A percentile compares a stretch with the other conserved stretches of the same genome.
phyloP scores from a whole-genome alignment of 2,113 vertebrate species.

The Alces alces region DNA sequence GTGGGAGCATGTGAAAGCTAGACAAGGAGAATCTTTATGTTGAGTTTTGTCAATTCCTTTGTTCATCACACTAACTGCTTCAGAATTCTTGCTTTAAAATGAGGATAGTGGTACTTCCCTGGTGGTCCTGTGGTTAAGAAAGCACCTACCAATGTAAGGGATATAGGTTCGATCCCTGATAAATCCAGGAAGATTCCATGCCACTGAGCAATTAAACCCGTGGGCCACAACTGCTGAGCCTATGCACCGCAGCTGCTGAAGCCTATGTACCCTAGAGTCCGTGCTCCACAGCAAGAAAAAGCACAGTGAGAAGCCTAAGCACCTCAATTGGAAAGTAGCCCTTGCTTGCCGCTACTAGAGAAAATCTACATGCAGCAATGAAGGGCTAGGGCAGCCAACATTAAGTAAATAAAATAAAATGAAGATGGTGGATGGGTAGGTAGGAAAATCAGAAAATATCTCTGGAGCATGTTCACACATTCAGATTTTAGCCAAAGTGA shows the following conservation, averaged over 20 bases:
- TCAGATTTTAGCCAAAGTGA: background rate
- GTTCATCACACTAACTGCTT: background rate
- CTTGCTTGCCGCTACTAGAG: background rate
- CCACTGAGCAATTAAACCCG: background rate
- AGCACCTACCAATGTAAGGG: background rate
- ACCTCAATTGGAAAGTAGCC: background rate
- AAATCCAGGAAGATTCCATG: background rate
- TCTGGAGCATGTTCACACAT: background rate
- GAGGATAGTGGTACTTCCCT: background rate
- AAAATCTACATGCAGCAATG: accelerated
- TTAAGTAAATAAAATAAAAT: background rate
- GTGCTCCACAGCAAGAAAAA: background rate
- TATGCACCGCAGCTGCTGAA: background rate
- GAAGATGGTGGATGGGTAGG: background rate
- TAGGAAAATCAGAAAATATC: background rate
- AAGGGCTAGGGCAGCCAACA: background rate
- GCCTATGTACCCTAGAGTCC: accelerated
- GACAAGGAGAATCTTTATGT: background rate
- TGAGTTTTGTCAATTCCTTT: background rate
- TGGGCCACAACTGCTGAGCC: background rate
- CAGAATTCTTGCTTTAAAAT: background rate
- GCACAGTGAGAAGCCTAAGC: background rate
- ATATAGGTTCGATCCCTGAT: background rate
- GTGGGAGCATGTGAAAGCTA: background rate
- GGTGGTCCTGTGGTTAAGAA: background rate